Evolutionary conservation across 2,888 invertebrate species (phyloP).

Genomic region (Drosophila neotestacea): DNA sequence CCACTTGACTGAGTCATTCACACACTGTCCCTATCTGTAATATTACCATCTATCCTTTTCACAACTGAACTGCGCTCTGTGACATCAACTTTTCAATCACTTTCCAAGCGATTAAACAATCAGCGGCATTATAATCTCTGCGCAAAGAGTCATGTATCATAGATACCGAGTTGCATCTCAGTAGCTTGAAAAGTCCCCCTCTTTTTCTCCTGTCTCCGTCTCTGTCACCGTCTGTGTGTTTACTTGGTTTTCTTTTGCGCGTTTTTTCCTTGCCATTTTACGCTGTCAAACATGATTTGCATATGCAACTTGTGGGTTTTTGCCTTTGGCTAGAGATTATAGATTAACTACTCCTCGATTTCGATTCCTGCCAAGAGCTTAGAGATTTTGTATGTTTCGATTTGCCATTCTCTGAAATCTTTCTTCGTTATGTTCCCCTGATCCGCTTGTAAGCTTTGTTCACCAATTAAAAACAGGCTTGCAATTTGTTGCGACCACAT

Average conservation of each 20-base stretch:
- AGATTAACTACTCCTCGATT: constrained; percentile 46
- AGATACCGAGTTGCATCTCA: constrained; percentile 30
- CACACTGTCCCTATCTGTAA: constrained; percentile 11
- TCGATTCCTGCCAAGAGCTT: constrained; percentile 21
- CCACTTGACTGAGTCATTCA: constrained; percentile 51
- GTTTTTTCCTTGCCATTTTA: constrained; percentile 36
- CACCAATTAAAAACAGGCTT: constrained; percentile 71
- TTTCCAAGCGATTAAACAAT: constrained; percentile 80
- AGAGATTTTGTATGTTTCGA: not conserved
- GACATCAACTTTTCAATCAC: constrained; percentile 74
- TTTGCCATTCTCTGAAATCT: not conserved
- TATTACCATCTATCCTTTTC: constrained; percentile 7
- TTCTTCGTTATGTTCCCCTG: constrained; percentile 1
- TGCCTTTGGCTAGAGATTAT: constrained; percentile 51
- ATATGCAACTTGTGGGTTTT: constrained; percentile 69
- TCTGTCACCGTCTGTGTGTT: constrained; percentile 12
- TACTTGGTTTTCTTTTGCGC: constrained; percentile 18
- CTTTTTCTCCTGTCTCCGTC: not conserved
- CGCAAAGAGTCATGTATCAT: constrained; percentile 75
- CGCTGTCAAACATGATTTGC: constrained; percentile 79
- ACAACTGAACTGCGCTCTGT: constrained; percentile 1
- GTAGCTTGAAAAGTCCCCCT: constrained; percentile 1
- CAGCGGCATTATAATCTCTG: constrained; percentile 74
- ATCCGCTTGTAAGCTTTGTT: constrained; percentile 53
- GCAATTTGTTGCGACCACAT: constrained; percentile 29